Evolutionary conservation across 2,113 vertebrate species (phyloP), one percentile per base, ranked within the genome.

Genomic region (Nyctereutes procyonoides): DNA sequence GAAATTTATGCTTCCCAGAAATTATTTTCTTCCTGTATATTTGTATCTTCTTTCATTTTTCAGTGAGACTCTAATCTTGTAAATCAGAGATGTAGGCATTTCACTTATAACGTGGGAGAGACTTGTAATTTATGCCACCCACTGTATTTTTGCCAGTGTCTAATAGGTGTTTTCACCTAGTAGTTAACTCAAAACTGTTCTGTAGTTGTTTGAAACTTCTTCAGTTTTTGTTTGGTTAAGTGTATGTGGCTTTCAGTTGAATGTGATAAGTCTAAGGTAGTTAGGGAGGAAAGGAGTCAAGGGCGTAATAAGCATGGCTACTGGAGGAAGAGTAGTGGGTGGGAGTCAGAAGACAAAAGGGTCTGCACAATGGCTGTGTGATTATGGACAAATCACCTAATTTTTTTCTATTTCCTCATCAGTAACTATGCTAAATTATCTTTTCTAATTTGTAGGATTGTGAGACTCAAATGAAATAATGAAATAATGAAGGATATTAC

Each of bases 381-480:
- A 63, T 63, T 74, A 73, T 74, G 73, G 19, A 63, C 53, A 38
- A 24, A 28, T 90, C 26, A 28, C 63, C 43, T 71, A 30, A 28
- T 60, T 85, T 90, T 80, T 48, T 30, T 93, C 26, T 83, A 5
- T 81, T 89, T 95, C n/a, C 22, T 83, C 22, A 20, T 79, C 30
- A 90, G 63, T 58, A 83, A 65, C 67, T 53, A 9, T 56, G 43
- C n/a, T 73, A 48, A 84, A 51, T 69, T 92, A 53, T 85, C 58
- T 90, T 90, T 90, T 90, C 73, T 77, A 58, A 62, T 55, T 86
- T 51, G 43, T 30, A 90, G 71, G 62, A 69, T 82, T 91, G 12
- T 90, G 74, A 76, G 32, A n/a, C 16, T 81, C 56, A 81, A 55
- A 80, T 82, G 65, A 95, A 95, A 53, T 74, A 76, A 17, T 88